These are phyloP conservation scores for Sphaeramia orbicularis DNA, from an alignment of 2,797 vertebrate genomes.

Conservation along the genomic window DNA sequence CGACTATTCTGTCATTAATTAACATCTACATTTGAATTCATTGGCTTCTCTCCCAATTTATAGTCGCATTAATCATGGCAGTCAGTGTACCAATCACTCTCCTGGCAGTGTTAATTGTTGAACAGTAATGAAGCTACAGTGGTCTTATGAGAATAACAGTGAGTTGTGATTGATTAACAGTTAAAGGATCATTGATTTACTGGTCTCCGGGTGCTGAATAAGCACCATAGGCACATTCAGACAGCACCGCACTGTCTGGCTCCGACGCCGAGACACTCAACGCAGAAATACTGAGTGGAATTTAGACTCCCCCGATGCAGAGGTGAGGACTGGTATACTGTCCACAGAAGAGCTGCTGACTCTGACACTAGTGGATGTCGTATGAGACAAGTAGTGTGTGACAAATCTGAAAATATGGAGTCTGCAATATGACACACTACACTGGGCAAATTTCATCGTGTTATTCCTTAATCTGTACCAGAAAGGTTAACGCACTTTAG, in stretches of 20 bases:
- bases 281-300: background rate
- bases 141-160: constrained; percentile 72
- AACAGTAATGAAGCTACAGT: constrained; percentile 73
- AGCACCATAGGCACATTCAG: constrained; percentile 53
- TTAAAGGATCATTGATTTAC: constrained; percentile 77
- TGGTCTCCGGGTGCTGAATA: constrained; percentile 66
- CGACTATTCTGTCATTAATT: constrained; percentile 63
- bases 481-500: too few species aligned
- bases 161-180: constrained; percentile 80
- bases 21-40: constrained; percentile 62
- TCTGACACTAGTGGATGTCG: too few species aligned
- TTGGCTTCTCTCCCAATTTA: constrained; percentile 52
- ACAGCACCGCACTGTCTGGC: constrained; percentile 34
- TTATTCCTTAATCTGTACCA: too few species aligned
- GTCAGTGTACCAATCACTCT: constrained; percentile 61
- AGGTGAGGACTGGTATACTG: background rate
- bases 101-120: constrained; percentile 75
- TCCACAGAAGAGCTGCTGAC: too few species aligned
- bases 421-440: too few species aligned
- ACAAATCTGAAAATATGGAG: too few species aligned
- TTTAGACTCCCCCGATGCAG: constrained; percentile 1
- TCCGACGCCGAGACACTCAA: constrained; percentile 19
- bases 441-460: too few species aligned
- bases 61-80: constrained; percentile 68
- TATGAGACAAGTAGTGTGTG: too few species aligned